These are phyloP conservation scores for Ichneumoninae sp. DNA, from an alignment of 2,888 invertebrate species.

Conservation along the genomic window DNA sequence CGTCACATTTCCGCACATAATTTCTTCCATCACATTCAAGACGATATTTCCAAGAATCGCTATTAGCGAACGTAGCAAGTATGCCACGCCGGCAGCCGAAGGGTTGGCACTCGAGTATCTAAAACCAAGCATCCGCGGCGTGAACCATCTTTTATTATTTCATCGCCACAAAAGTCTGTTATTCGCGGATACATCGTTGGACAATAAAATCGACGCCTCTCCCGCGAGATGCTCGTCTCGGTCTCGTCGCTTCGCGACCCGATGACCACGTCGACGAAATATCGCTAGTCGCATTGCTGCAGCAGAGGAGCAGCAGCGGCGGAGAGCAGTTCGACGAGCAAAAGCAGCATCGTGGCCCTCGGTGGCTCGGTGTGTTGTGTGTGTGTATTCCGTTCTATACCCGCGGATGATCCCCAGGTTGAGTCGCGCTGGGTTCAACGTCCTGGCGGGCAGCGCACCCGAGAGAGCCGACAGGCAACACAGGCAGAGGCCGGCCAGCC, in stretches of 20 bases:
- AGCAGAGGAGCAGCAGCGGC: slow-evolving; percentile 32
- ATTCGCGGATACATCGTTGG: neutral
- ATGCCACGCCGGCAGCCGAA: neutral
- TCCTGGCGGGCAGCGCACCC: slow-evolving; percentile 84
- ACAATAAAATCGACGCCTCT: neutral
- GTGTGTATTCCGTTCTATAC: slow-evolving; percentile 64
- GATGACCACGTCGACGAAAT: slow-evolving; percentile 61
- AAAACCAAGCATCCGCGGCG: neutral
- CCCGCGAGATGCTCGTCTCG: neutral
- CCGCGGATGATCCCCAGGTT: slow-evolving; percentile 83
- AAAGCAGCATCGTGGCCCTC: slow-evolving; percentile 43
- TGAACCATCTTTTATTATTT: neutral
- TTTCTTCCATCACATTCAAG: neutral
- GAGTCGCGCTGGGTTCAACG: slow-evolving; percentile 84
- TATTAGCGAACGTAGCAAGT: neutral
- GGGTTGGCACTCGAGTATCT: neutral
- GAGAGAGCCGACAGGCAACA: slow-evolving; percentile 73
- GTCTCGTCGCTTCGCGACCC: slow-evolving; percentile 8
- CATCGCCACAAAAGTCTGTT: neutral
- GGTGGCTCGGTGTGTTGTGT: slow-evolving; percentile 26
- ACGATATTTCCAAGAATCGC: neutral
- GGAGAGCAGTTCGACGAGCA: slow-evolving; percentile 8
- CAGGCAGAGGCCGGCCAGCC: slow-evolving; percentile 61
- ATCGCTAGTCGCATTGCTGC: slow-evolving; percentile 46
- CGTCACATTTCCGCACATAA: neutral